A percentile compares a stretch with the other conserved stretches of the same genome.
Evolutionary conservation across 2,113 vertebrate genomes (phyloP).

Genomic region (Propithecus coquereli): DNA sequence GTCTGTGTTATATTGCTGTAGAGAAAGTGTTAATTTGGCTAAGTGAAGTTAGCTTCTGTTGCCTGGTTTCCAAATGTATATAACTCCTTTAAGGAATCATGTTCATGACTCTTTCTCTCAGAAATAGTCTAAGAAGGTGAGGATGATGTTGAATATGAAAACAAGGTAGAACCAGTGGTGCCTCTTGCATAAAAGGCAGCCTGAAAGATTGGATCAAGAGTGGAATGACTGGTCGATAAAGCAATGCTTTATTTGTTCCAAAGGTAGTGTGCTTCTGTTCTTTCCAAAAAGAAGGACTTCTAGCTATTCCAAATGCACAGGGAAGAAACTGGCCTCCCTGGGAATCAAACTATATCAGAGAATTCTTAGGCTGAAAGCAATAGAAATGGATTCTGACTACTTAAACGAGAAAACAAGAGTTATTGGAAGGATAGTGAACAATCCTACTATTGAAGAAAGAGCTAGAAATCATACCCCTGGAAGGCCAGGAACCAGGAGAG

Average conservation of each 20-base stretch:
- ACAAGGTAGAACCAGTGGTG: background rate
- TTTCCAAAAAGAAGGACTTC: background rate
- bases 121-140: background rate
- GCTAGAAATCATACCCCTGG: background rate
- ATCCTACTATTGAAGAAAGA: background rate
- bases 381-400: conserved; percentile 22
- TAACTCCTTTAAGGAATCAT: background rate
- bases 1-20: background rate
- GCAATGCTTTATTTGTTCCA: conserved; percentile 11
- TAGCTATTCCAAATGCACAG: background rate
- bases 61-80: background rate
- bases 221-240: background rate
- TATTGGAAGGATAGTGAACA: background rate
- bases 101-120: background rate
- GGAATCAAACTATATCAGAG: background rate
- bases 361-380: background rate
- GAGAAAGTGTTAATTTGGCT: background rate
- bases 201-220: background rate
- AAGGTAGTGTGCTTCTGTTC: background rate
- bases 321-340: background rate
- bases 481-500: background rate
- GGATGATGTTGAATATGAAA: background rate
- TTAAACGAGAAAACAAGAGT: background rate
- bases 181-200: background rate
- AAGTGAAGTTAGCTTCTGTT: background rate